phyloP scores from a whole-genome alignment of 1,140 invertebrate genomes.

The Coelopa frigida region DNA sequence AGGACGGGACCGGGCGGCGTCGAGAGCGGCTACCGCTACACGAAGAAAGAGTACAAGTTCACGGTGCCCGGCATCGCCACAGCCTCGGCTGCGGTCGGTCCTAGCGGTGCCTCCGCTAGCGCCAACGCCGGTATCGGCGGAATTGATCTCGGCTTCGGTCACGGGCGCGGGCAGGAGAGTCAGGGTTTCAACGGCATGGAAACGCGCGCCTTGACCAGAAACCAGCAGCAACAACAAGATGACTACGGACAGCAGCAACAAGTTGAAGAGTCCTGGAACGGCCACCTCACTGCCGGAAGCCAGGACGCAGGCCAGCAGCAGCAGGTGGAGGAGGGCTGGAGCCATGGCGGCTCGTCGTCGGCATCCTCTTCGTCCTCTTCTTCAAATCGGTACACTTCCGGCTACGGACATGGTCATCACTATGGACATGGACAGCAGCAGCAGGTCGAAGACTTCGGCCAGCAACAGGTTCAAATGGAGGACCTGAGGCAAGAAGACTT shows the following conservation, averaged over 20 bases:
- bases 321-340: slow-evolving; percentile 3
- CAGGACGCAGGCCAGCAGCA: slow-evolving; percentile 6
- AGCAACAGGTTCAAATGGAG: slow-evolving; percentile 11
- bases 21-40: slow-evolving; percentile 24
- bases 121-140: slow-evolving; percentile 22
- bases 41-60: slow-evolving; percentile 28
- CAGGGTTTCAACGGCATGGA: slow-evolving; percentile 23
- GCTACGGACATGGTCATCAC: no score
- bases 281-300: no score
- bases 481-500: slow-evolving; percentile 11
- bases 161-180: background rate
- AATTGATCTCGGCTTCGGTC: background rate
- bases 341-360: background rate
- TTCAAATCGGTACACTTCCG: background rate
- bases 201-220: slow-evolving; percentile 6
- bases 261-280: slow-evolving; percentile 20
- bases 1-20: background rate
- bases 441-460: slow-evolving; percentile 12
- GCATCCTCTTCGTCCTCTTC: background rate
- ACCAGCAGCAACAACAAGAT: slow-evolving; percentile 12
- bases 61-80: slow-evolving; percentile 19
- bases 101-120: slow-evolving; percentile 19
- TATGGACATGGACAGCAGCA: slow-evolving; percentile 15
- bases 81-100: slow-evolving; percentile 21
- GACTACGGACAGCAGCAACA: slow-evolving; percentile 22